phyloP scores from a whole-genome alignment of 2,113 vertebrate genomes.

The Loxodonta africana region DNA sequence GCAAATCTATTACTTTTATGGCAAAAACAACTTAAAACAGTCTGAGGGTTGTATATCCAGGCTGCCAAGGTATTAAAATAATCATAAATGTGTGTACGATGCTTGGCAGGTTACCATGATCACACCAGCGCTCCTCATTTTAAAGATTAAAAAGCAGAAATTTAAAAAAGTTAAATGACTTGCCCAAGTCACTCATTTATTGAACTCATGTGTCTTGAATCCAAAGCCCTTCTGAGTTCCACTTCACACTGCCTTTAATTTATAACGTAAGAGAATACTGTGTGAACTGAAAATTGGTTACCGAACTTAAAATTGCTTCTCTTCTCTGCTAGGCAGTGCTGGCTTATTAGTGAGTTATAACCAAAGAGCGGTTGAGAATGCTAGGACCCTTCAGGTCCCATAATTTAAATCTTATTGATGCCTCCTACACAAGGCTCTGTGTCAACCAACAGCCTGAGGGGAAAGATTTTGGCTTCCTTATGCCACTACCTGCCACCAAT shows the following conservation, averaged over 20 bases:
- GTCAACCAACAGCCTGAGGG: not conserved
- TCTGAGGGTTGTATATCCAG: not conserved
- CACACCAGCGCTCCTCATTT: not conserved
- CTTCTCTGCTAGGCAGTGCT: not conserved
- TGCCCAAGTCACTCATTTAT: not conserved
- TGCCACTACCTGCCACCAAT: not conserved
- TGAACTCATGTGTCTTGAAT: not conserved
- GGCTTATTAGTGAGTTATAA: not conserved
- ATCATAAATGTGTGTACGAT: not conserved
- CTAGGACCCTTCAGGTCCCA: not conserved
- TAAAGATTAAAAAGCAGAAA: conserved; percentile 1
- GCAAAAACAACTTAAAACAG: not conserved
- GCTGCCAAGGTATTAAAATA: not conserved
- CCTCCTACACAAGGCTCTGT: not conserved
- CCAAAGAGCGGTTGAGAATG: conserved; percentile 15
- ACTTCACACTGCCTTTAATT: not conserved
- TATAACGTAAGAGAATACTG: not conserved
- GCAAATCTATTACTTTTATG: not conserved
- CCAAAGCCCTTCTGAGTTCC: not conserved
- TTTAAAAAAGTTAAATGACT: conserved; percentile 20
- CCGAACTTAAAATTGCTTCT: not conserved
- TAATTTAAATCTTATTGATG: conserved; percentile 25
- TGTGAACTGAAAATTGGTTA: not conserved
- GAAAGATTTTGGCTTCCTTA: not conserved
- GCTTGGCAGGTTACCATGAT: not conserved